Percentiles rank a stretch among this genome's conserved stretches.
Evolutionary conservation across 2,797 vertebrate species (phyloP).

Genomic region (Neosalanx taihuensis): DNA sequence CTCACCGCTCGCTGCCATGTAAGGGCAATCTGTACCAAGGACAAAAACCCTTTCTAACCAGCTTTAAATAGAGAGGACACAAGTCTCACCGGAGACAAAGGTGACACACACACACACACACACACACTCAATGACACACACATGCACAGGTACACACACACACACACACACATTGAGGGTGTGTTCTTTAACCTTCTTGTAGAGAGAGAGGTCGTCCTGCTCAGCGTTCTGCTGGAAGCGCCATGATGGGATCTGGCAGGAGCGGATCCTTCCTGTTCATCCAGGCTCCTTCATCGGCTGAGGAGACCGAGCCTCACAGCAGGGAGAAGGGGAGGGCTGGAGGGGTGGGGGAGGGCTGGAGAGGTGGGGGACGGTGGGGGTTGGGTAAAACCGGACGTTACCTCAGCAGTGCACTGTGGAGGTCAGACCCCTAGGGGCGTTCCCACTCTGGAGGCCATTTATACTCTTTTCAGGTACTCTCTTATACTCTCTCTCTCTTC

Average conservation of each 20-base stretch:
- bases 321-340: background rate
- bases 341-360: background rate
- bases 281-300: too few species aligned
- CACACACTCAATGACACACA: background rate
- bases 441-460: slow-evolving; percentile 51
- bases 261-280: slow-evolving; percentile 19
- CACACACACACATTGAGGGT: background rate
- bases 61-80: slow-evolving; percentile 48
- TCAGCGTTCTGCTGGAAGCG: background rate
- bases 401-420: slow-evolving; percentile 51
- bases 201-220: background rate
- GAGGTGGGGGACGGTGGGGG: slow-evolving; percentile 8
- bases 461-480: background rate
- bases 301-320: background rate
- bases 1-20: slow-evolving; percentile 54
- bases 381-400: slow-evolving; percentile 53
- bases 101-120: slow-evolving; percentile 11
- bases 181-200: background rate
- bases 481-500: background rate
- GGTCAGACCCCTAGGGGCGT: slow-evolving; percentile 49
- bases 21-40: slow-evolving; percentile 50
- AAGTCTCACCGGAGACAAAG: slow-evolving; percentile 9
- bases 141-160: background rate
- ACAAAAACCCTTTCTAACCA: slow-evolving; percentile 53
- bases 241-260: slow-evolving; percentile 15